phyloP scores from a whole-genome alignment of 2,113 vertebrate species.

The Hippoglossus stenolepis region DNA sequence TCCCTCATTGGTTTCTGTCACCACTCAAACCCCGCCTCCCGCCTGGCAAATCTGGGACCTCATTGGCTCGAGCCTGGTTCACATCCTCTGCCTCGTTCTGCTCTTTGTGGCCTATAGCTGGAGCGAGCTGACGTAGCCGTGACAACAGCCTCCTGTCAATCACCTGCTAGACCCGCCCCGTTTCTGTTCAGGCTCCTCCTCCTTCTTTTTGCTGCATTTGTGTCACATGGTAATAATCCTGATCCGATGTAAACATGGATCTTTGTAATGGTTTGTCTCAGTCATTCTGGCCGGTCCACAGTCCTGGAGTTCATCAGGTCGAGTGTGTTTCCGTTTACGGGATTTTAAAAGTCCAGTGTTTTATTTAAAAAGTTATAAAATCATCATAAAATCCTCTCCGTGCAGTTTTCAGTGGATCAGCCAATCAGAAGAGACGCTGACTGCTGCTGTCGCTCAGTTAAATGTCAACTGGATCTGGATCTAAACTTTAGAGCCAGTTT shows the following conservation, averaged over 20 bases:
- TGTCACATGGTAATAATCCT: conserved; percentile 19
- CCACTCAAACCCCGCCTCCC: conserved; percentile 86
- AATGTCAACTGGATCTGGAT: too few species aligned
- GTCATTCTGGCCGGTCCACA: neutral
- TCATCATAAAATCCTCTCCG: too few species aligned
- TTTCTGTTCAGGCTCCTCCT: conserved; percentile 23
- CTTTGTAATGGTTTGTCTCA: neutral
- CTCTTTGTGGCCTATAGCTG: conserved; percentile 92
- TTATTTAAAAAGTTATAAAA: too few species aligned
- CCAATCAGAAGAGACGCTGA: too few species aligned
- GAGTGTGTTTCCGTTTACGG: too few species aligned
- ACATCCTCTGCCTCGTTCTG: conserved; percentile 91
- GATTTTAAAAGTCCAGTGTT: too few species aligned
- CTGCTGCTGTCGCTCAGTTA: too few species aligned
- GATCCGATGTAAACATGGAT: neutral
- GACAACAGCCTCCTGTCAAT: conserved; percentile 21
- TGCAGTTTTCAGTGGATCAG: too few species aligned
- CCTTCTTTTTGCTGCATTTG: conserved; percentile 25
- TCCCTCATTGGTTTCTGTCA: conserved; percentile 84
- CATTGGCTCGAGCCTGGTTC: conserved; percentile 92
- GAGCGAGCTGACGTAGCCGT: conserved; percentile 88
- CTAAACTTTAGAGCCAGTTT: too few species aligned
- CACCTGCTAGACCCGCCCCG: conserved; percentile 67
- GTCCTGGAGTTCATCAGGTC: too few species aligned
- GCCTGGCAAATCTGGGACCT: conserved; percentile 93